A percentile compares a stretch with the other conserved stretches of the same genome.
Conservation (phyloP, 2,797 vertebrate genomes). For the Xerus rutilus region DNA sequence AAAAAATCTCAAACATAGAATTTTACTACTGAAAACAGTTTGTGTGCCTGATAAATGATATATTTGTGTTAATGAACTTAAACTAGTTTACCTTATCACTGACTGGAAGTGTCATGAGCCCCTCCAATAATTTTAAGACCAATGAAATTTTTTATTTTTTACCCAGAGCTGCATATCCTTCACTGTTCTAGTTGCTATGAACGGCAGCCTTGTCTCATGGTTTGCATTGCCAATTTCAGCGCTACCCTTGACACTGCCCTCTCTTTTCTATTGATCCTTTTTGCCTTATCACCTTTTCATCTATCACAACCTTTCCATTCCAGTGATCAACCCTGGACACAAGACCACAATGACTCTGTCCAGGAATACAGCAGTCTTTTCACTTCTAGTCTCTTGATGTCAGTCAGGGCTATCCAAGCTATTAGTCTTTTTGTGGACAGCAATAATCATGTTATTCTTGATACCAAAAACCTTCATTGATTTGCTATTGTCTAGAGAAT, state of each 20-base stretch:
- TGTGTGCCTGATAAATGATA: conserved; percentile 7
- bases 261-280: conserved; percentile 52
- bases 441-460: conserved; percentile 37
- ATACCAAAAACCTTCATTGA: conserved; percentile 60
- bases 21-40: conserved; percentile 69
- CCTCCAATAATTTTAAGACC: conserved; percentile 61
- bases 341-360: conserved; percentile 27
- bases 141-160: conserved; percentile 58
- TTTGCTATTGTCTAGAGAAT: conserved; percentile 39
- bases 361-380: neutral
- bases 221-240: conserved; percentile 42
- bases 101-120: neutral
- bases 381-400: neutral
- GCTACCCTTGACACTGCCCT: conserved; percentile 6
- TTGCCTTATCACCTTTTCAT: conserved; percentile 47
- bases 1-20: conserved; percentile 70
- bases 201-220: neutral
- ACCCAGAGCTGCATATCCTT: conserved; percentile 12
- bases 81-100: conserved; percentile 44
- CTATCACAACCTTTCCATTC: conserved; percentile 35
- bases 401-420: neutral
- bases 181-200: conserved; percentile 13
- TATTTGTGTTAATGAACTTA: conserved; percentile 64
- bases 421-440: neutral
- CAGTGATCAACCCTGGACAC: conserved; percentile 8